These are phyloP conservation scores for Drosophila orosa DNA, from an alignment of 1,140 invertebrate genomes.

Conservation along the genomic window DNA sequence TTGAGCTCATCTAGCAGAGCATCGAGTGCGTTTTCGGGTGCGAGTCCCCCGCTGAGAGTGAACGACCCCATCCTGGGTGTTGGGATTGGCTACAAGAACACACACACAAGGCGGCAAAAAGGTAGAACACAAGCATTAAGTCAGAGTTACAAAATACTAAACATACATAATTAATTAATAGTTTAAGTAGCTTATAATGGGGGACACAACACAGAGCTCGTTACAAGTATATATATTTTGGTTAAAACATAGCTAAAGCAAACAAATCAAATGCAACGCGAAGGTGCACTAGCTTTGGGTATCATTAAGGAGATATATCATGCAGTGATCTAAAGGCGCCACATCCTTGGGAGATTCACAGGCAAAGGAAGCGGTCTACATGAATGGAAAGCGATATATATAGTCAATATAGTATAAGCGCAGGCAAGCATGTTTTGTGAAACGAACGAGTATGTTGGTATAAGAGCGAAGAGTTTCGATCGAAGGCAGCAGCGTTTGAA, in stretches of 20 bases:
- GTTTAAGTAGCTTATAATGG: constrained; percentile 31
- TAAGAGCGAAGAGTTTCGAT: constrained; percentile 10
- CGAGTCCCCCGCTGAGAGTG: constrained; percentile 88
- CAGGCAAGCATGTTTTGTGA: constrained; percentile 1
- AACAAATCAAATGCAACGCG: background rate
- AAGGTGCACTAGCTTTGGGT: constrained; percentile 9
- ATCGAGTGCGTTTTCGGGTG: constrained; percentile 96
- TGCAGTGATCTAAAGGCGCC: constrained; percentile 14
- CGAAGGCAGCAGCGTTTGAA: constrained; percentile 10
- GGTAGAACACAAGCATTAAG: constrained; percentile 15
- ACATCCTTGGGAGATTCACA: background rate
- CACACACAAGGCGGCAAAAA: constrained; percentile 22
- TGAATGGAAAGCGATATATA: background rate
- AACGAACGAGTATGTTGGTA: constrained; percentile 4
- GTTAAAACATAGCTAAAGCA: constrained; percentile 18
- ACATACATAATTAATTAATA: constrained; percentile 63
- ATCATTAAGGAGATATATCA: constrained; percentile 10
- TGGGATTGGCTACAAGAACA: constrained; percentile 83
- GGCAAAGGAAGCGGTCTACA: constrained; percentile 34
- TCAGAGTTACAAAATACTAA: constrained; percentile 26
- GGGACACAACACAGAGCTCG: constrained; percentile 37
- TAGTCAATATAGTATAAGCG: background rate
- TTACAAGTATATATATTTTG: constrained; percentile 11
- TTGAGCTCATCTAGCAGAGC: constrained; percentile 96
- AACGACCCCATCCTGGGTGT: constrained; percentile 87